Base-by-base conservation (phyloP, 2,888 invertebrate species). In the Timandra comae region DNA sequence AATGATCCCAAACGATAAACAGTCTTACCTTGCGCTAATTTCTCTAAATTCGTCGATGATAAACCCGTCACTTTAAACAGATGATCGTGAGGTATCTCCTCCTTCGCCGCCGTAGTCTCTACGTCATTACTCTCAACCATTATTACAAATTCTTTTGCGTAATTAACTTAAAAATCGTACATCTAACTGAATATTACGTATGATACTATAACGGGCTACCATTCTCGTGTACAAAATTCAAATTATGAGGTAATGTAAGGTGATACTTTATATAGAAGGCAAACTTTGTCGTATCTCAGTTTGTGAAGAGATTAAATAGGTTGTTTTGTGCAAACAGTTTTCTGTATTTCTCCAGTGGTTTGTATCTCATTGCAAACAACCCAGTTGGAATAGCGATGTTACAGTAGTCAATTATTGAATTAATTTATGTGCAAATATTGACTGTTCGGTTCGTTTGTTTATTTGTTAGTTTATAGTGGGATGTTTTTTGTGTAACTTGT, bases 11-110 rank as follows among this genome's bases (percentile, higher is more conserved):
- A n/a, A n/a, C n/a, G n/a, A n/a, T n/a, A n/a, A n/a, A n/a, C n/a
- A n/a, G n/a, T 24, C 56, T 1, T 66, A 84, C 84, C 80, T 73
- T 76, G 68, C 7, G 70, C 74, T 46, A 82, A 44, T 42, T 82
- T 82, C 46, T 82, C 79, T 50, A 84, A 52, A 46, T 82, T 85
- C 1, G 51, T 55, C 0, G 80, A 66, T 0, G 84, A 81, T 27
- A 85, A 48, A 10, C 82, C 84, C 0, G 84, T 84, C 21, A 84
- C 81, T 45, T 63, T 78, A 41, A 67, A 85, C 1, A 84, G 58
- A 31, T 84, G 82, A 35, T 77, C 80, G 26, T 80, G 81, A 0
- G 79, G 65, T 0, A 84, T 81, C 43, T 75, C 81, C 32, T 78
- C 81, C 31, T 56, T 59, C 3, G 27, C 41, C 19, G 46, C 41